Evolutionary conservation across 1,140 invertebrate species (phyloP).

Genomic region (Drosophila guanche): DNA sequence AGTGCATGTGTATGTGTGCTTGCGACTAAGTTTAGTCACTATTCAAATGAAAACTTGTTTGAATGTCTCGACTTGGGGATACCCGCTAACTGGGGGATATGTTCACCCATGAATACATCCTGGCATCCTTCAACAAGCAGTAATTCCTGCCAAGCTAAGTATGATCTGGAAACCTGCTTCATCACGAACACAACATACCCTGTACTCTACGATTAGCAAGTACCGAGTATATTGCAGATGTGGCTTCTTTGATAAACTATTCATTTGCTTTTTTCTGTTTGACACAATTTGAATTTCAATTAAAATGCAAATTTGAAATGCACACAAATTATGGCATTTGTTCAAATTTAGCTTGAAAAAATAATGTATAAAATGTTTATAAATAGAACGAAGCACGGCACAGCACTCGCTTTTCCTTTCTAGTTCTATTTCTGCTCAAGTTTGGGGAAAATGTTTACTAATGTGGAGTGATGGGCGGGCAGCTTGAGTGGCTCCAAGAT

Average conservation of each 20-base stretch:
- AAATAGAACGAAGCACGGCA: slow-evolving; percentile 13
- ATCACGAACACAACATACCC: no score
- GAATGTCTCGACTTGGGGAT: slow-evolving; percentile 25
- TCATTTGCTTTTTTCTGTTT: slow-evolving; percentile 3
- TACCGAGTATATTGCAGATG: no score
- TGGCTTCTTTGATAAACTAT: no score
- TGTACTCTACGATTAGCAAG: no score
- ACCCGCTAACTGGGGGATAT: slow-evolving; percentile 48
- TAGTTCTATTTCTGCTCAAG: background rate
- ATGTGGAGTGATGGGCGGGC: slow-evolving; percentile 38
- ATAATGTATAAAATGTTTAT: slow-evolving; percentile 39
- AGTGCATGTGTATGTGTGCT: slow-evolving; percentile 14
- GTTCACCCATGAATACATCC: slow-evolving; percentile 29
- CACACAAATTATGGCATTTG: slow-evolving; percentile 29
- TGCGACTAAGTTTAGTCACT: slow-evolving; percentile 69
- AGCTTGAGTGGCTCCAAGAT: slow-evolving; percentile 56
- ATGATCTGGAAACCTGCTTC: no score
- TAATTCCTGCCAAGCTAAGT: no score
- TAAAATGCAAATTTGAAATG: slow-evolving; percentile 68
- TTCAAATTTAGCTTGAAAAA: slow-evolving; percentile 8
- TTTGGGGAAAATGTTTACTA: slow-evolving; percentile 20
- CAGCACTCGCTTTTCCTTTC: no score
- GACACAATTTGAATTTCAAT: slow-evolving; percentile 59
- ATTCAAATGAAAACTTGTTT: slow-evolving; percentile 68
- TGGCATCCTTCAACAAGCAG: slow-evolving; percentile 4